Percentiles rank a stretch among this genome's conserved stretches.
These are phyloP conservation scores for Litoditis marina DNA, from an alignment of 2,888 invertebrate species.

Conservation along the genomic window DNA sequence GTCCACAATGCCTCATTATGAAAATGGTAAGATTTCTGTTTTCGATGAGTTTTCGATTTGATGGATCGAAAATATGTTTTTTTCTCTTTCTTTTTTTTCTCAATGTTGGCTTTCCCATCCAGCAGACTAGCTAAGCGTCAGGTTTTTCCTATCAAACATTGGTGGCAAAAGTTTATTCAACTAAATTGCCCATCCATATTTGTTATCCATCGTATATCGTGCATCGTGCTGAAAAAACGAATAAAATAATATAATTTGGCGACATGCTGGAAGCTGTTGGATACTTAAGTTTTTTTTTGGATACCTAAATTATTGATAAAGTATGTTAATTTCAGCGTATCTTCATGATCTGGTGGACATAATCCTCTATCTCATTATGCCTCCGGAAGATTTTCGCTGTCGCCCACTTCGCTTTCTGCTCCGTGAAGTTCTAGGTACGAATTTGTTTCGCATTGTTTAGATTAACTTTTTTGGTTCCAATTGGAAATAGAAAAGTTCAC, in stretches of 20 bases:
- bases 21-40: constrained; percentile 64
- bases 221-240: too few species aligned
- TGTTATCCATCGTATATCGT: too few species aligned
- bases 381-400: constrained; percentile 80
- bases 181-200: too few species aligned
- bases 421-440: constrained; percentile 63
- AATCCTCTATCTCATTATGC: constrained; percentile 77
- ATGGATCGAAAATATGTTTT: too few species aligned
- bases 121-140: too few species aligned
- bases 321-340: constrained; percentile 71
- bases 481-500: too few species aligned
- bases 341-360: constrained; percentile 79
- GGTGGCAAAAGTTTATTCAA: too few species aligned
- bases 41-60: neutral
- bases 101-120: too few species aligned
- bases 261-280: neutral
- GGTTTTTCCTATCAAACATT: too few species aligned
- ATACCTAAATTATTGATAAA: too few species aligned
- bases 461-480: neutral
- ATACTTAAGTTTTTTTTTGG: neutral
- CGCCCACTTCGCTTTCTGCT: constrained; percentile 75
- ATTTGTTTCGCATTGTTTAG: neutral
- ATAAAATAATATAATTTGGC: neutral
- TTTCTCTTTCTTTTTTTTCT: too few species aligned
- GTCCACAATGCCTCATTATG: constrained; percentile 71